These are phyloP conservation scores for Gnathonemus longibarbis DNA, from an alignment of 2,113 vertebrate genomes.

Conservation along the genomic window DNA sequence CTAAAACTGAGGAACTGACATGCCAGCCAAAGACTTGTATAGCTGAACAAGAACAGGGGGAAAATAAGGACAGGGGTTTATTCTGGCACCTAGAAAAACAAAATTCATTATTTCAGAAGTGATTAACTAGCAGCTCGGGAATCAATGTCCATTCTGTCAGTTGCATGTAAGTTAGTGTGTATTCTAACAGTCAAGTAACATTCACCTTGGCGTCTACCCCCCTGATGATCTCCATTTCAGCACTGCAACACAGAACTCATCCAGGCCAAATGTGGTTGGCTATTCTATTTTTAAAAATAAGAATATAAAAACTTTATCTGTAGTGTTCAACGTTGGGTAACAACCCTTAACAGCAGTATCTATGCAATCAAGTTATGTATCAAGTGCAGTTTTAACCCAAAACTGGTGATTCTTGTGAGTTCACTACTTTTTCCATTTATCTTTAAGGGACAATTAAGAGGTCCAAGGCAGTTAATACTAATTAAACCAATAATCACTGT, in stretches of 20 bases:
- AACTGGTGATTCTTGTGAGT: not conserved
- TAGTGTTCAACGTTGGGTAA: not conserved
- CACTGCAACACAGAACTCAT: not conserved
- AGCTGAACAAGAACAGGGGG: constrained; percentile 16
- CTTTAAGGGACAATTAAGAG: not conserved
- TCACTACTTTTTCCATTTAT: not conserved
- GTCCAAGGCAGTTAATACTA: not conserved
- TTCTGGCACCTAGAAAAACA: constrained; percentile 22
- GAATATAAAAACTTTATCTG: not conserved
- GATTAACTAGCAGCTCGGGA: constrained; percentile 32
- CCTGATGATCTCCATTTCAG: not conserved
- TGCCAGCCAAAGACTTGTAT: constrained; percentile 32
- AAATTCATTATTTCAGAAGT: constrained; percentile 22
- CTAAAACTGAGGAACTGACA: constrained; percentile 21
- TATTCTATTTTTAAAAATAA: constrained; percentile 4
- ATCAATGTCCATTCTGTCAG: constrained; percentile 41
- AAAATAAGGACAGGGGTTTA: constrained; percentile 31
- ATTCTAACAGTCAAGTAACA: constrained; percentile 26
- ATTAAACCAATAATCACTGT: not conserved
- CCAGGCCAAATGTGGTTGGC: not conserved
- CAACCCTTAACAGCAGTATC: constrained; percentile 7
- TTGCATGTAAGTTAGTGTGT: constrained; percentile 34
- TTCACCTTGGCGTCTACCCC: not conserved
- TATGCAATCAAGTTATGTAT: not conserved
- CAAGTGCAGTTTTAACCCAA: not conserved